These are phyloP conservation scores for Sinelater perroti DNA, from an alignment of 2,888 invertebrate genomes.

Conservation along the genomic window DNA sequence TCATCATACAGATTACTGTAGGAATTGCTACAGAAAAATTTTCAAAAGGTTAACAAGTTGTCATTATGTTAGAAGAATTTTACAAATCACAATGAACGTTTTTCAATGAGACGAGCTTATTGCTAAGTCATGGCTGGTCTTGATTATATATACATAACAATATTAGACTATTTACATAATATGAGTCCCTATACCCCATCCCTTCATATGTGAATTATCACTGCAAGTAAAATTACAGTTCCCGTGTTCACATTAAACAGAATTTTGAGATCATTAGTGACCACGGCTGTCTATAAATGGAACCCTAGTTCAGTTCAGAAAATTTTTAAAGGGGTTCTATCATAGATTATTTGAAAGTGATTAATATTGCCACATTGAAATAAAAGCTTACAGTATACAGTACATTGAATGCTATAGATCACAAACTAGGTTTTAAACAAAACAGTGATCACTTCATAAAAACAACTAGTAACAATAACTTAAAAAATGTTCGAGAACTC, in stretches of 20 bases:
- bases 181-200: constrained; percentile 46
- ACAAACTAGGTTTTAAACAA: constrained; percentile 56
- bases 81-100: constrained; percentile 31
- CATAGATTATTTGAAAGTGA: too few relatives aligned
- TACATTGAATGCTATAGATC: constrained; percentile 52
- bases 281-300: constrained; percentile 42
- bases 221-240: constrained; percentile 35
- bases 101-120: constrained; percentile 38
- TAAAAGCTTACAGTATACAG: constrained; percentile 40
- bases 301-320: too few relatives aligned
- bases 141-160: constrained; percentile 50
- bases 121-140: constrained; percentile 56
- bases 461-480: constrained; percentile 44
- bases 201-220: constrained; percentile 33
- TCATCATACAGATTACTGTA: too few relatives aligned
- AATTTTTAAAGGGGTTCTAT: too few relatives aligned
- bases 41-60: constrained; percentile 32
- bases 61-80: constrained; percentile 29
- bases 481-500: constrained; percentile 39
- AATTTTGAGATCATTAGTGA: constrained; percentile 59
- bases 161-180: constrained; percentile 54
- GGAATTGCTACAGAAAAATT: too few relatives aligned
- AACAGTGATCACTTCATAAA: constrained; percentile 47
- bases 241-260: constrained; percentile 34
- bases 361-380: constrained; percentile 53